Conservation (phyloP, 1,140 invertebrate genomes). For the Drosophila auraria region DNA sequence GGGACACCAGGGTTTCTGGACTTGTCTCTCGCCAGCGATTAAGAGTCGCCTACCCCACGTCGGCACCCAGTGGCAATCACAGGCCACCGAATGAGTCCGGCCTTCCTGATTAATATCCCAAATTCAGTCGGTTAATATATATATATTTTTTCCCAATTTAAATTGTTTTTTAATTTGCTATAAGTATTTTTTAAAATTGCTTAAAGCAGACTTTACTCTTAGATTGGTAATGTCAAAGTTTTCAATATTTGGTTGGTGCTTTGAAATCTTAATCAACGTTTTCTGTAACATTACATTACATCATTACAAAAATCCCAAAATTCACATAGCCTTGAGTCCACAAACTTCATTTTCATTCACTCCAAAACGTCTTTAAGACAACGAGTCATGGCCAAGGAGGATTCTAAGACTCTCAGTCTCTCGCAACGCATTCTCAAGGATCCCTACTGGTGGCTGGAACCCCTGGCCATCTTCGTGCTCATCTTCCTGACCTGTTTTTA, state of each 20-base stretch:
- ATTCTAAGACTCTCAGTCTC: fast-evolving
- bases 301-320: neutral
- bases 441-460: constrained; percentile 7
- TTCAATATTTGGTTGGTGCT: neutral
- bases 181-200: too few species aligned
- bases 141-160: neutral
- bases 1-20: constrained; percentile 91
- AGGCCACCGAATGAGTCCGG: neutral
- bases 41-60: constrained; percentile 90
- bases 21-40: constrained; percentile 91
- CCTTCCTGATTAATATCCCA: neutral
- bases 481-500: constrained; percentile 8
- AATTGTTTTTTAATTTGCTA: too few species aligned
- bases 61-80: constrained; percentile 86
- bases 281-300: too few species aligned
- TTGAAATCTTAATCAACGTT: neutral
- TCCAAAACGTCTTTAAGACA: neutral
- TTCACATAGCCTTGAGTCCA: neutral
- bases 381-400: neutral
- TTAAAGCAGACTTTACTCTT: too few species aligned
- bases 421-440: neutral
- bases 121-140: neutral
- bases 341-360: neutral
- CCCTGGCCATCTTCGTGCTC: neutral
- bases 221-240: too few species aligned